These are phyloP conservation scores for Zaprionus tsacasi DNA, from an alignment of 1,140 invertebrate genomes.

Conservation along the genomic window DNA sequence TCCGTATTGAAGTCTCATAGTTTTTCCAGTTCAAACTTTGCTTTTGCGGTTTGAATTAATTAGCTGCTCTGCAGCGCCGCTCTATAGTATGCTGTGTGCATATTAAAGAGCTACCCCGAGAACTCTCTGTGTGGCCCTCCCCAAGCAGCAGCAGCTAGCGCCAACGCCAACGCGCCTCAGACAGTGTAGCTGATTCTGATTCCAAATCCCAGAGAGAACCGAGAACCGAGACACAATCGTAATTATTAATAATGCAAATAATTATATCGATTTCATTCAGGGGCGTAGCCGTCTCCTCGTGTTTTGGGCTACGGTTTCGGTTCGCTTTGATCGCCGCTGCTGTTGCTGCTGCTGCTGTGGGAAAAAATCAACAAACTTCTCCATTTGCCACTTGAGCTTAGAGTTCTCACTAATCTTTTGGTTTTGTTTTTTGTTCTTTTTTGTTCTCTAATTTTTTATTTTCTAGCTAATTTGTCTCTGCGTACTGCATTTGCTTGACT, in stretches of 20 bases:
- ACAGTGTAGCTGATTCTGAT: constrained; percentile 40
- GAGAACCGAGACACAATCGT: constrained; percentile 64
- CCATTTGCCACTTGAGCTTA: constrained; percentile 72
- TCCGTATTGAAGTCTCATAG: constrained; percentile 70
- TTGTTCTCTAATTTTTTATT: constrained; percentile 3
- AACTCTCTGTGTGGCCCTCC: constrained; percentile 50
- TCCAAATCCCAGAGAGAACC: constrained; percentile 18
- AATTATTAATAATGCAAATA: constrained; percentile 83
- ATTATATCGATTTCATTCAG: constrained; percentile 80
- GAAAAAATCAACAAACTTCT: constrained; percentile 64
- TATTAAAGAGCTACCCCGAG: constrained; percentile 43
- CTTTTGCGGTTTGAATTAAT: constrained; percentile 78
- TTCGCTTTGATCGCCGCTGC: constrained; percentile 63
- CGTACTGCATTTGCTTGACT: constrained; percentile 61
- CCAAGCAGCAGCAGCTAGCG: constrained; percentile 30
- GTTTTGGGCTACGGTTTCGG: constrained; percentile 28
- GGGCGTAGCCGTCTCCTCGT: constrained; percentile 61
- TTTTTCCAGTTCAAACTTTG: constrained; percentile 24
- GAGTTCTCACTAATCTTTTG: constrained; percentile 42
- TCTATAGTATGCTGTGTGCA: constrained; percentile 60
- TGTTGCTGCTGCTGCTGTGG: constrained; percentile 43
- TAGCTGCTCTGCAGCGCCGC: constrained; percentile 46
- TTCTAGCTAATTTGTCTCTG: constrained; percentile 72
- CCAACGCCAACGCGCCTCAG: constrained; percentile 60
- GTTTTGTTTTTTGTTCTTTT: background rate